Evolutionary conservation across 2,797 vertebrate species (phyloP).

Genomic region (Staurois parvus): DNA sequence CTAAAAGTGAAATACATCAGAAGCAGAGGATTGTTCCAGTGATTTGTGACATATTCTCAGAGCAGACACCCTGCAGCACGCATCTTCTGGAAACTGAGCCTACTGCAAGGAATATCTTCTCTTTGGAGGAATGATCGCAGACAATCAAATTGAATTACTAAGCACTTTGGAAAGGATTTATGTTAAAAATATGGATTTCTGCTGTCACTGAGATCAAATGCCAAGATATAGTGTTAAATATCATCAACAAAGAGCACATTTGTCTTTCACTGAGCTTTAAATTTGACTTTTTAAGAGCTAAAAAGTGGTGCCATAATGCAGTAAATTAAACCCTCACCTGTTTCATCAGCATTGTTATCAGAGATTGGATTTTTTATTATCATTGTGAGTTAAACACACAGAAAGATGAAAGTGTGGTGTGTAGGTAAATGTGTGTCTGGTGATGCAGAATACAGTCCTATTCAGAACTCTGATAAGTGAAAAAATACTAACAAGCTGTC

Average conservation of each 20-base stretch:
- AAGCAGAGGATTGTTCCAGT: conserved; percentile 10
- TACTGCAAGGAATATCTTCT: conserved; percentile 39
- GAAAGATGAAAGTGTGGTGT: not conserved
- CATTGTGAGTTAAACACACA: not conserved
- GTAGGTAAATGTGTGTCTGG: not conserved
- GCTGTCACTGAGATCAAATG: conserved; percentile 56
- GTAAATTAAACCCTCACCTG: conserved; percentile 44
- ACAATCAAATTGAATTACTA: conserved; percentile 55
- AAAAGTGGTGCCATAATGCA: conserved; percentile 10
- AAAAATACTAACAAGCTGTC: no score
- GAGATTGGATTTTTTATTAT: not conserved
- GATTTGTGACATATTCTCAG: conserved; percentile 46
- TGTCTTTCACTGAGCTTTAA: conserved; percentile 42
- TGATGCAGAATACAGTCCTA: no score
- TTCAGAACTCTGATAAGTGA: no score
- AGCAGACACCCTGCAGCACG: conserved; percentile 9
- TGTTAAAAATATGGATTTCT: conserved; percentile 52
- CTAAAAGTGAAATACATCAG: conserved; percentile 22
- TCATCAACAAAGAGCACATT: conserved; percentile 54
- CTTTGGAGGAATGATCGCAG: conserved; percentile 33
- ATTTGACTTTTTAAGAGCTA: conserved; percentile 41
- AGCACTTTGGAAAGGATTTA: conserved; percentile 44
- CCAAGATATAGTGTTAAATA: conserved; percentile 50
- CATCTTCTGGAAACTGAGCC: conserved; percentile 45
- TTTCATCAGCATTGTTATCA: conserved; percentile 6